Percentiles rank a stretch among this genome's conserved stretches.
Evolutionary conservation across 1,140 invertebrate species (phyloP).

Genomic region (Papilio machaon): DNA sequence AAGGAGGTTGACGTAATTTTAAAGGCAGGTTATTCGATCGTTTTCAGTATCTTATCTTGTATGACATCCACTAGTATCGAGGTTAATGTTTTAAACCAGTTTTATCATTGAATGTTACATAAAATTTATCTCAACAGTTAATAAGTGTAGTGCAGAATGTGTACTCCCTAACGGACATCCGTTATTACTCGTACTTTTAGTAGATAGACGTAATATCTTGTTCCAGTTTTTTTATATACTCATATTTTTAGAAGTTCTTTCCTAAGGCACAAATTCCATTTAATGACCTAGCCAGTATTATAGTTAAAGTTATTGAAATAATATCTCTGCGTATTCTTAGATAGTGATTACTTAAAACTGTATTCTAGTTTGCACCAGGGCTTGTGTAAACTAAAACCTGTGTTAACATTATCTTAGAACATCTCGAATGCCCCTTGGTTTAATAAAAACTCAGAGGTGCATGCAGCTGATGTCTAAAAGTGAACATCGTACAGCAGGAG

Average conservation of each 20-base stretch:
- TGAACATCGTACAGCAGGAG: too few species aligned
- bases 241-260: neutral
- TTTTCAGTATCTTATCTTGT: conserved; percentile 27
- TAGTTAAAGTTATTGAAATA: neutral
- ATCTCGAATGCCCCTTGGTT: too few species aligned
- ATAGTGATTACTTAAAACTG: neutral
- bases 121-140: conserved; percentile 10
- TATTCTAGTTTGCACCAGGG: too few species aligned
- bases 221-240: neutral
- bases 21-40: neutral
- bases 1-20: neutral
- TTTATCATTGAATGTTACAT: conserved; percentile 24
- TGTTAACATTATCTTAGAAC: neutral
- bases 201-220: neutral
- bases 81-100: conserved; percentile 25
- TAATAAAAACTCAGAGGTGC: too few species aligned
- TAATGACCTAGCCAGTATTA: neutral
- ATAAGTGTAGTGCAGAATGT: neutral
- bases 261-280: neutral
- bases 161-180: conserved; percentile 4
- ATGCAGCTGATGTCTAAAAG: too few species aligned
- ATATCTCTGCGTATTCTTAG: neutral
- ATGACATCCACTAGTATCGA: neutral
- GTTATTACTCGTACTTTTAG: conserved; percentile 6
- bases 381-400: neutral